phyloP scores from a whole-genome alignment of 2,888 invertebrate species.

The Diaperis boleti region DNA sequence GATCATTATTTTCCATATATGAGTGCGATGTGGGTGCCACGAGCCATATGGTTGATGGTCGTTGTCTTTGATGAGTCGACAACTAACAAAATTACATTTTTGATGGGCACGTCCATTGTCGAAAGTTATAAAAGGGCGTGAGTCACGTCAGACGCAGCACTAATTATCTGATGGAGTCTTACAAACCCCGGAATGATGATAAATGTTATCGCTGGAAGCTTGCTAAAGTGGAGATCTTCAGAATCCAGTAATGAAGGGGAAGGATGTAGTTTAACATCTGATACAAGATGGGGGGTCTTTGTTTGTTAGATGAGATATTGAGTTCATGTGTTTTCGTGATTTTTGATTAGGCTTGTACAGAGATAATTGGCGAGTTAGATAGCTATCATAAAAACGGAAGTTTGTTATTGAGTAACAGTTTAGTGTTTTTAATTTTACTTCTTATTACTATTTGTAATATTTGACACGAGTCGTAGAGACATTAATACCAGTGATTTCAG shows the following conservation, averaged over 20 bases:
- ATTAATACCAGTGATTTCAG: too few relatives aligned
- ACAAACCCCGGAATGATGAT: slow-evolving; percentile 20
- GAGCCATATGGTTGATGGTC: slow-evolving; percentile 28
- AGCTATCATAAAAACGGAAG: background rate
- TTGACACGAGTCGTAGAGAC: too few relatives aligned
- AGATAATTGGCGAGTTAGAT: background rate
- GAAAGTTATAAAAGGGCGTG: slow-evolving; percentile 8
- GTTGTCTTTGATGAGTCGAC: slow-evolving; percentile 26
- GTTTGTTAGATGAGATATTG: slow-evolving; percentile 26
- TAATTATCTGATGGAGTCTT: slow-evolving; percentile 22
- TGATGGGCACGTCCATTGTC: background rate
- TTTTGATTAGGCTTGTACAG: background rate
- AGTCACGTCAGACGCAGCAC: slow-evolving; percentile 14
- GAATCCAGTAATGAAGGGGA: slow-evolving; percentile 18
- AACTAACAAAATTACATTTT: slow-evolving; percentile 10
- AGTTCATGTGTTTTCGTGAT: slow-evolving; percentile 7
- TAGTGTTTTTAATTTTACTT: background rate
- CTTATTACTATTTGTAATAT: background rate
- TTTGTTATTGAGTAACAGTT: background rate
- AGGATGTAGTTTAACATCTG: slow-evolving; percentile 28
- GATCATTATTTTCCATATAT: slow-evolving; percentile 24
- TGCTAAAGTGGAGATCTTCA: slow-evolving; percentile 21
- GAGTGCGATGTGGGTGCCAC: slow-evolving; percentile 31
- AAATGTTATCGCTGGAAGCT: slow-evolving; percentile 24
- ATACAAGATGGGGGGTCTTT: slow-evolving; percentile 34